phyloP scores from a whole-genome alignment of 2,113 vertebrate genomes.

The Petroica traversi region DNA sequence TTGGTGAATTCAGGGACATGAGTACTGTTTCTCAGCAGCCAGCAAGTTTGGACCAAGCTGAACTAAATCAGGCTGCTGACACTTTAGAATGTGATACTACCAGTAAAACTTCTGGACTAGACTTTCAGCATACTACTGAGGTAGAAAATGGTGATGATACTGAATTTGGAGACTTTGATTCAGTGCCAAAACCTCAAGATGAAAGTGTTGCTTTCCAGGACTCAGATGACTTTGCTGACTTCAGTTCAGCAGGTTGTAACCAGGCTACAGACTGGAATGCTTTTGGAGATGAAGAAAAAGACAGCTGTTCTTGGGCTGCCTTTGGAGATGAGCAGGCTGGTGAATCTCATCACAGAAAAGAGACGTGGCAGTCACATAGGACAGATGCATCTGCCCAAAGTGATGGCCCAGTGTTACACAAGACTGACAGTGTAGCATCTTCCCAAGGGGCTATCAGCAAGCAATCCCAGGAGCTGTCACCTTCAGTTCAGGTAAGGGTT shows the following conservation, averaged over 20 bases:
- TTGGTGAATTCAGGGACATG: constrained; percentile 72
- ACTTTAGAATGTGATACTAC: constrained; percentile 33
- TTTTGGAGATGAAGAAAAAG: constrained; percentile 79
- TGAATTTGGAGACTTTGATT: constrained; percentile 75
- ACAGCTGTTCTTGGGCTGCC: constrained; percentile 79
- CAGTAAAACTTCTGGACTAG: constrained; percentile 30
- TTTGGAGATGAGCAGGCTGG: constrained; percentile 76
- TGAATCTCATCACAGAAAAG: constrained; percentile 71
- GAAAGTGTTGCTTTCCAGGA: constrained; percentile 76
- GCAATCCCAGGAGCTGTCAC: constrained; percentile 66
- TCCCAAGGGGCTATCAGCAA: constrained; percentile 56
- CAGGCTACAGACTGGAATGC: constrained; percentile 80
- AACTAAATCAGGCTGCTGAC: constrained; percentile 44
- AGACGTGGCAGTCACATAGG: constrained; percentile 73
- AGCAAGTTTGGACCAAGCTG: constrained; percentile 62
- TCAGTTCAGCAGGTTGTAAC: constrained; percentile 84
- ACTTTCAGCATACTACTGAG: constrained; percentile 48
- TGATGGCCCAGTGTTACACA: constrained; percentile 43
- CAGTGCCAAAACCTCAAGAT: constrained; percentile 71
- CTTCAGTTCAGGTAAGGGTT: constrained; percentile 77
- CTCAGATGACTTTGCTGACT: constrained; percentile 93
- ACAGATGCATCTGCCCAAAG: constrained; percentile 42
- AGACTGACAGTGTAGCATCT: constrained; percentile 48
- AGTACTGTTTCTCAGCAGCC: constrained; percentile 65
- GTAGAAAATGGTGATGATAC: constrained; percentile 63